Conservation (phyloP, 2,888 invertebrate genomes). For the Ochropleura plecta region DNA sequence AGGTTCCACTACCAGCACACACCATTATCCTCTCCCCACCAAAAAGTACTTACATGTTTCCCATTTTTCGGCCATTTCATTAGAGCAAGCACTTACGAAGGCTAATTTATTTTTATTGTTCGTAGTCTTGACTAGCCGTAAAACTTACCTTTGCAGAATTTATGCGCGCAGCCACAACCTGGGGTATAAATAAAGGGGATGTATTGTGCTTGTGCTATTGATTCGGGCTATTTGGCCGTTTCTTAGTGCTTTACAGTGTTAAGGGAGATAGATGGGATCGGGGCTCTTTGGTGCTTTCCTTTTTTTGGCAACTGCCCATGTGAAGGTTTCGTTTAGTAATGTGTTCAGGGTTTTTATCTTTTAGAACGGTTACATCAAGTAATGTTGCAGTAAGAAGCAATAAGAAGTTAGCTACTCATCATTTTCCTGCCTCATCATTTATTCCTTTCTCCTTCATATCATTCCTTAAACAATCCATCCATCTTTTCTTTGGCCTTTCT, state of each 20-base stretch:
- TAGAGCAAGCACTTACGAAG: conserved; percentile 61
- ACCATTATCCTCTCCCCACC: conserved; percentile 15
- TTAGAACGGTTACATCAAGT: background rate
- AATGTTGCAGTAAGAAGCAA: background rate
- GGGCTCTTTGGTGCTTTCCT: background rate
- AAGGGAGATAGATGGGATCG: conserved; percentile 27
- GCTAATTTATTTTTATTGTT: conserved; percentile 69
- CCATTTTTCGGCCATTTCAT: conserved; percentile 66
- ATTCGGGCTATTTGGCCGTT: conserved; percentile 21
- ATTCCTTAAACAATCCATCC: too few relatives aligned
- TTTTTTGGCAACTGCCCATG: background rate
- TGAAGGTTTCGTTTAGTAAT: background rate
- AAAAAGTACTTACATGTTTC: conserved; percentile 25
- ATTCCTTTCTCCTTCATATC: too few relatives aligned
- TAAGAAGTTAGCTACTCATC: background rate
- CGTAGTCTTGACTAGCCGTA: conserved; percentile 59
- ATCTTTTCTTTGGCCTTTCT: too few relatives aligned
- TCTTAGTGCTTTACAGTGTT: conserved; percentile 22
- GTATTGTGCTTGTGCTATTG: conserved; percentile 38
- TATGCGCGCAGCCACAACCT: conserved; percentile 61
- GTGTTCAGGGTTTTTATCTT: background rate
- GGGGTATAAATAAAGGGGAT: conserved; percentile 53
- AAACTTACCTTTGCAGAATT: conserved; percentile 62
- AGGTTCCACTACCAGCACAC: background rate
- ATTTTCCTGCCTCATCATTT: too few relatives aligned